Conservation (phyloP, 2,113 vertebrate species). For the Serilophus lunatus region DNA sequence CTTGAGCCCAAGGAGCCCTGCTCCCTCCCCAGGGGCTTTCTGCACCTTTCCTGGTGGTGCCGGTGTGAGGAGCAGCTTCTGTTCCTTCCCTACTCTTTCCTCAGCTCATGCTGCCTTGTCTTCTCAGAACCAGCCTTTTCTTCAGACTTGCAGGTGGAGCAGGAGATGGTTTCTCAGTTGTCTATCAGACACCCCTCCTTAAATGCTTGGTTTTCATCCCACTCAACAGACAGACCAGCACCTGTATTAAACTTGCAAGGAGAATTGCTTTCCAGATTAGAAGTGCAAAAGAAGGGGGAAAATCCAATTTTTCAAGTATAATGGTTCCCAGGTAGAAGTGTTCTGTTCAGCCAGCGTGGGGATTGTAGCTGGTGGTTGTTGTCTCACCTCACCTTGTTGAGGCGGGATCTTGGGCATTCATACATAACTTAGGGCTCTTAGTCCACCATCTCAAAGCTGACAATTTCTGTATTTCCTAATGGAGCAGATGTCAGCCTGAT, state of each 20-base stretch:
- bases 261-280: background rate
- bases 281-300: background rate
- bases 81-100: background rate
- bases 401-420: background rate
- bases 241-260: background rate
- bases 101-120: accelerated
- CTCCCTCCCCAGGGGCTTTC: background rate
- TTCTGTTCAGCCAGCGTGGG: background rate
- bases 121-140: background rate
- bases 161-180: background rate
- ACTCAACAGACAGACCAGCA: no score
- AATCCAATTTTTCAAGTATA: background rate
- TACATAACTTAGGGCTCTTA: background rate
- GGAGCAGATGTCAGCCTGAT: background rate
- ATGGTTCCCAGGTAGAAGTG: background rate
- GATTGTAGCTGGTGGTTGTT: background rate
- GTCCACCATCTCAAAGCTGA: background rate
- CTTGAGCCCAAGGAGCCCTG: background rate
- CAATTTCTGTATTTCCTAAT: background rate
- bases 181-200: background rate
- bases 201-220: background rate
- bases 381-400: background rate
- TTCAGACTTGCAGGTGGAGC: background rate
- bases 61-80: background rate
- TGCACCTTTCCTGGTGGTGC: background rate